Conservation (phyloP, 2,113 vertebrate species). For the Caranx ignobilis region DNA sequence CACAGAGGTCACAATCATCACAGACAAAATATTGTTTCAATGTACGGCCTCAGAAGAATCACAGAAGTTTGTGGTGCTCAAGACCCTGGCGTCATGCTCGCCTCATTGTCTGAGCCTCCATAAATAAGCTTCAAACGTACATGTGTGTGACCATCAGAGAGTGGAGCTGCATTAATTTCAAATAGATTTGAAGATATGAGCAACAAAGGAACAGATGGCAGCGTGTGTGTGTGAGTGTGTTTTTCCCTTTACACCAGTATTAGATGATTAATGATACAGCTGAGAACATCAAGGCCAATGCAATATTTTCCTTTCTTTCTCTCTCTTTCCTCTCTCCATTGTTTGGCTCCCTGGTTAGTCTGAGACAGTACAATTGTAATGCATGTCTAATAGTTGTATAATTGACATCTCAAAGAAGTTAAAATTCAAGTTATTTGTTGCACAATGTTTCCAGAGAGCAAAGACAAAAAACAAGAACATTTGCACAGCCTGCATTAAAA, state of each 20-base stretch:
- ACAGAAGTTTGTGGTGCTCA: too few species aligned
- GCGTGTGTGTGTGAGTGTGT: neutral
- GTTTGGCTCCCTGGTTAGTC: neutral
- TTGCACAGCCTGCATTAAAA: neutral
- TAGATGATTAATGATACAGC: constrained; percentile 6
- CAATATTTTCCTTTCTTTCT: neutral
- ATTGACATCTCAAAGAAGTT: constrained; percentile 15
- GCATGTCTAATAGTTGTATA: constrained; percentile 21
- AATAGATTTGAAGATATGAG: constrained; percentile 6
- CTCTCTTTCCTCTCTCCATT: neutral
- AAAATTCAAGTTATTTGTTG: constrained; percentile 5
- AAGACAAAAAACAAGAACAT: neutral
- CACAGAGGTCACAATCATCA: too few species aligned
- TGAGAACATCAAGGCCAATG: neutral
- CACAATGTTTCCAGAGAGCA: neutral
- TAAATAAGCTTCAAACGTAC: too few species aligned
- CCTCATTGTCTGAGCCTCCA: too few species aligned
- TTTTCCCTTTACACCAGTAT: neutral
- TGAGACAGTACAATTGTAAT: constrained; percentile 1
- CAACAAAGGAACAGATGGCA: constrained; percentile 11
- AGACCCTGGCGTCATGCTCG: too few species aligned
- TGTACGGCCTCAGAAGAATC: too few species aligned
- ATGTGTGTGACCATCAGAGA: neutral
- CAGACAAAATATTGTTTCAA: too few species aligned
- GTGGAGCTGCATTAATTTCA: neutral